A percentile compares a stretch with the other conserved stretches of the same genome.
Conservation (phyloP, 2,113 vertebrate genomes). For the Melanerpes aurifrons region DNA sequence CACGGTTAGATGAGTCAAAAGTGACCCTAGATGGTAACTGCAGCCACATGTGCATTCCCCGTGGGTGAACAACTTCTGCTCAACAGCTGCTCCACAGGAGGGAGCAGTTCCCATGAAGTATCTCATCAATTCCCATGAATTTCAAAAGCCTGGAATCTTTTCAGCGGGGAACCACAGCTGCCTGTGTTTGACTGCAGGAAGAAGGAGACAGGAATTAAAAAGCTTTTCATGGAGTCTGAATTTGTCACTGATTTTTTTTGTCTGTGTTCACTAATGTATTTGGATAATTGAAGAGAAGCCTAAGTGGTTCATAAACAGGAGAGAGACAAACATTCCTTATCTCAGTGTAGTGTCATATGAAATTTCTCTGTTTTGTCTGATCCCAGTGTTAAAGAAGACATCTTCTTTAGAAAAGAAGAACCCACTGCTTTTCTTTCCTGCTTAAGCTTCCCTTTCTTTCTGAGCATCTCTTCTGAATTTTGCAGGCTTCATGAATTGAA, state of each 20-base stretch:
- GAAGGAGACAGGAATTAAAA: neutral
- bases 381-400: neutral
- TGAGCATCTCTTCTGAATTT: neutral
- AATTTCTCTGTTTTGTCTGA: slow-evolving; percentile 25
- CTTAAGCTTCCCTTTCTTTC: neutral
- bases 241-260: slow-evolving; percentile 27
- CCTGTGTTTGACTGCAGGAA: neutral
- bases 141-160: neutral
- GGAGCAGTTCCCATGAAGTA: slow-evolving; percentile 49
- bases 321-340: neutral
- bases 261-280: neutral
- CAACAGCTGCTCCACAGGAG: slow-evolving; percentile 62
- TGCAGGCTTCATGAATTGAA: neutral
- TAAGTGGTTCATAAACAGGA: neutral
- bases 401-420: neutral
- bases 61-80: neutral
- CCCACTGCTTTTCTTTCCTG: neutral
- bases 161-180: neutral
- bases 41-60: neutral
- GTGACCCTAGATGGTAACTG: neutral
- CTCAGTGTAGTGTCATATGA: neutral
- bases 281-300: slow-evolving; percentile 36
- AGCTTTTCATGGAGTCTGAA: neutral
- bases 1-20: rapidly evolving
- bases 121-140: neutral